Conservation (phyloP, 1,140 invertebrate species). For the Apocrypta bakeri region DNA sequence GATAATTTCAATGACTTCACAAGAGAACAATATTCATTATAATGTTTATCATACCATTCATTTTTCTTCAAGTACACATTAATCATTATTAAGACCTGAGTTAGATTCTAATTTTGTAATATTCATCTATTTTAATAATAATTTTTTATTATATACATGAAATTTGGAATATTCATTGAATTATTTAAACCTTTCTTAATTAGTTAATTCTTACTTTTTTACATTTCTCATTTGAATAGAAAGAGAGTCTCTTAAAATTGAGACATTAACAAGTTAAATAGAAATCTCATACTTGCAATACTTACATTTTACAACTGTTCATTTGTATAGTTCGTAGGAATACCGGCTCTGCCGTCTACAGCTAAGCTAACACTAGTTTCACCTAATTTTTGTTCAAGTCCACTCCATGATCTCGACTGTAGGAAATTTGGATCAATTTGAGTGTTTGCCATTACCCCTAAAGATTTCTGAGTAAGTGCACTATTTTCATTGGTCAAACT, state of each 20-base stretch:
- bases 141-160: neutral
- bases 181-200: neutral
- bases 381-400: slow-evolving; percentile 83
- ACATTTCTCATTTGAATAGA: neutral
- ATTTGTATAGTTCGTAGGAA: slow-evolving; percentile 74
- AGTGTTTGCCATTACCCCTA: slow-evolving; percentile 72
- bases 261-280: neutral
- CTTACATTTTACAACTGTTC: slow-evolving; percentile 58
- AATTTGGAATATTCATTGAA: neutral
- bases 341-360: slow-evolving; percentile 79
- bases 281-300: slow-evolving; percentile 38
- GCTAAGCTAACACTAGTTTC: slow-evolving; percentile 78
- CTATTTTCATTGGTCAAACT: slow-evolving; percentile 61
- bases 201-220: no score
- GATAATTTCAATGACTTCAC: slow-evolving; percentile 56
- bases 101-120: slow-evolving; percentile 3
- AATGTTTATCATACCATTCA: neutral
- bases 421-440: slow-evolving; percentile 77
- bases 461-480: slow-evolving; percentile 63
- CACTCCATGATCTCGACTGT: slow-evolving; percentile 81
- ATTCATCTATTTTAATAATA: neutral
- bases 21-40: neutral
- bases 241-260: neutral
- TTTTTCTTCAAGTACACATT: neutral
- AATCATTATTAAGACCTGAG: neutral